Evolutionary conservation across 2,888 invertebrate species (phyloP).

Genomic region (Caenorhabditis becei): DNA sequence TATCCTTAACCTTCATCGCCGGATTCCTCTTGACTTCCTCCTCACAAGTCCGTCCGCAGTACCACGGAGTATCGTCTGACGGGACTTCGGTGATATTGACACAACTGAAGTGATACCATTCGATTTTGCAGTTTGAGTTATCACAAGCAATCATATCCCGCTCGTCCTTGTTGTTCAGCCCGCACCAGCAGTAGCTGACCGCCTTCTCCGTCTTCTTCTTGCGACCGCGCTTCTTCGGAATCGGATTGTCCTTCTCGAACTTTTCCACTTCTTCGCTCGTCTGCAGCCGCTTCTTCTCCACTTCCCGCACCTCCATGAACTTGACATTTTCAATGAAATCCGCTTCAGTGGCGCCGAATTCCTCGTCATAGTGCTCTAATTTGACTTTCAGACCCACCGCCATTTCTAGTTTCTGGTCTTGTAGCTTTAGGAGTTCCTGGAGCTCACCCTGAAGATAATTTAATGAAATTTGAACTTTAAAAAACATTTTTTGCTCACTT

Average conservation of each 20-base stretch:
- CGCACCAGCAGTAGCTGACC: background rate
- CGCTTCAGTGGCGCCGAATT: too few species aligned
- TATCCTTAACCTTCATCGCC: background rate
- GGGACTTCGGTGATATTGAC: conserved; percentile 67
- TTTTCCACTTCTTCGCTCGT: background rate
- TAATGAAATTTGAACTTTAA: background rate
- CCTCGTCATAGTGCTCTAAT: too few species aligned
- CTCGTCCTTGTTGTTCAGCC: background rate
- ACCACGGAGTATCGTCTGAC: conserved; percentile 23
- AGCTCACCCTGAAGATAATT: conserved; percentile 1
- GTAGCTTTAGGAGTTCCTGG: background rate
- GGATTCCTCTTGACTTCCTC: background rate
- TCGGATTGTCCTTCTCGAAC: background rate
- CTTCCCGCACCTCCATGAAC: background rate
- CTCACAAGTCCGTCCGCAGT: background rate
- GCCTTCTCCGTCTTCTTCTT: conserved; percentile 6
- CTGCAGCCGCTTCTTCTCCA: background rate
- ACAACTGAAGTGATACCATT: conserved; percentile 84
- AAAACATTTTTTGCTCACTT: background rate
- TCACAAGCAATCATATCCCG: conserved; percentile 83
- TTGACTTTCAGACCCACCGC: too few species aligned
- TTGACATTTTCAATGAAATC: too few species aligned
- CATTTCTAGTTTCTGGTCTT: background rate
- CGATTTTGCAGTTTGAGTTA: conserved; percentile 80
- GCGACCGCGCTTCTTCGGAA: conserved; percentile 6